A percentile compares a stretch with the other conserved stretches of the same genome.
These are phyloP conservation scores for Sycophila texana DNA, from an alignment of 2,888 invertebrate genomes.

Conservation along the genomic window DNA sequence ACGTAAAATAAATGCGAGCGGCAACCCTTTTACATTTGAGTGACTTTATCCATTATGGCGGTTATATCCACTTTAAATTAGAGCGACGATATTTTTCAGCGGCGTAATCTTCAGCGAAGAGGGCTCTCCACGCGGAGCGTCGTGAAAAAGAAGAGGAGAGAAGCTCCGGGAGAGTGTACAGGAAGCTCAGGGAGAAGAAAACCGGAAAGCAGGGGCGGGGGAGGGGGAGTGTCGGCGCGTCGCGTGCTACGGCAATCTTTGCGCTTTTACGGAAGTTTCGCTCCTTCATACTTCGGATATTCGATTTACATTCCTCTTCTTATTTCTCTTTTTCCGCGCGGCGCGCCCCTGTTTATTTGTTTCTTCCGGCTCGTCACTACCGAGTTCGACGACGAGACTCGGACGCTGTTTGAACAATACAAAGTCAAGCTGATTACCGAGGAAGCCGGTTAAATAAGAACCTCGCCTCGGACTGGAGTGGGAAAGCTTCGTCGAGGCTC, in stretches of 20 bases:
- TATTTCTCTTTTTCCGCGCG: neutral
- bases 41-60: too few relatives aligned
- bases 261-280: conserved; percentile 49
- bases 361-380: neutral
- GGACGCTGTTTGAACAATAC: neutral
- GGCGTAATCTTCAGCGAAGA: neutral
- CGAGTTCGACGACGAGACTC: neutral
- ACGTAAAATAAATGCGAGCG: too few relatives aligned
- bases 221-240: neutral
- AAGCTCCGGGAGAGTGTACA: neutral
- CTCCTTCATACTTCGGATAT: conserved; percentile 37
- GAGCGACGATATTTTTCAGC: too few relatives aligned
- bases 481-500: neutral
- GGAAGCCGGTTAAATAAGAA: neutral
- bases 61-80: too few relatives aligned
- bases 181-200: neutral
- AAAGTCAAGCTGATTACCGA: conserved; percentile 26
- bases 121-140: too few relatives aligned
- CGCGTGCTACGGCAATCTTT: conserved; percentile 30
- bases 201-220: neutral
- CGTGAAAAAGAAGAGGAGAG: neutral
- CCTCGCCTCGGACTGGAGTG: neutral
- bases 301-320: conserved; percentile 42
- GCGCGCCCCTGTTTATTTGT: neutral
- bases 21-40: too few relatives aligned